These are phyloP conservation scores for Pterobdella sp. DNA, from an alignment of 2,888 invertebrate species.

Conservation along the genomic window DNA sequence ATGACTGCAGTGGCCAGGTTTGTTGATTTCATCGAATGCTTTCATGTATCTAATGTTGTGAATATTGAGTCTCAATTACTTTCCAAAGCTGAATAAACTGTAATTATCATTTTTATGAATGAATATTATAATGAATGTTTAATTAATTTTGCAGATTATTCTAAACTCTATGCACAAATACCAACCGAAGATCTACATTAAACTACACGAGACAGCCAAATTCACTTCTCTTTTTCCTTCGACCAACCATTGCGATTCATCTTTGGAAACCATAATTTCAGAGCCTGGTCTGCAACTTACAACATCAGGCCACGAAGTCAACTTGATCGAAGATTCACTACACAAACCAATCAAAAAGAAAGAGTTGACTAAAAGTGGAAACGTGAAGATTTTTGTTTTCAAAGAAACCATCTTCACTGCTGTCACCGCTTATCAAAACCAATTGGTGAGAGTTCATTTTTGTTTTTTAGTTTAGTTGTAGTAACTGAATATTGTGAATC, in stretches of 20 bases:
- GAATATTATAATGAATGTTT: no score
- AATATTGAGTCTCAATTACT: no score
- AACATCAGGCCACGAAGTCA: background rate
- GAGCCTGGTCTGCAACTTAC: background rate
- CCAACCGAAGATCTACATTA: constrained; percentile 92
- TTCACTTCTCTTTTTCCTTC: background rate
- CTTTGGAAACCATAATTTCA: background rate
- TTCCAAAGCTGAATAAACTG: no score
- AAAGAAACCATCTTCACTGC: constrained; percentile 97
- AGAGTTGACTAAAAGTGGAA: no score
- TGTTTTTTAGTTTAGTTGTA: no score
- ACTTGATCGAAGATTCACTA: background rate
- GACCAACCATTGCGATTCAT: background rate
- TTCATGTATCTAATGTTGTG: no score
- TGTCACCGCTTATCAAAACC: constrained; percentile 98
- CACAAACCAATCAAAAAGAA: no score
- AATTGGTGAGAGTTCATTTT: constrained; percentile 61
- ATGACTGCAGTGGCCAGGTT: constrained; percentile 56
- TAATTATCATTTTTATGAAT: no score
- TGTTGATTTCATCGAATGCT: no score
- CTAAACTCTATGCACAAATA: constrained; percentile 99
- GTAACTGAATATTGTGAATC: no score
- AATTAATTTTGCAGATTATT: constrained; percentile 69
- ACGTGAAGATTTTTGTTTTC: constrained; percentile 82
- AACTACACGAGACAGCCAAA: constrained; percentile 55